Conservation (phyloP, 2,888 invertebrate genomes). For the Unio pictorum region DNA sequence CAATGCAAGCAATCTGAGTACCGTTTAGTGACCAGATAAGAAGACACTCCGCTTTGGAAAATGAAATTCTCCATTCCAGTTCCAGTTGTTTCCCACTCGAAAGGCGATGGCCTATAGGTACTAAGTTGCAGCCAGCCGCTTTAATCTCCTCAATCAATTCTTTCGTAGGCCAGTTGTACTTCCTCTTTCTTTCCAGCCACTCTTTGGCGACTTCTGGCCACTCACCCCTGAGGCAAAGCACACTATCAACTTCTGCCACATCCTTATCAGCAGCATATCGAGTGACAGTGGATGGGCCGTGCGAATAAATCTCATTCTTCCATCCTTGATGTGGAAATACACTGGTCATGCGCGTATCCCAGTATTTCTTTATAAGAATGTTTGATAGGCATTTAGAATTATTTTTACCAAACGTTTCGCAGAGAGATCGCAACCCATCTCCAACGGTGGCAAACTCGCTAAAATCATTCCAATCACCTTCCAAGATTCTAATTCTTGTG, state of each 20-base stretch:
- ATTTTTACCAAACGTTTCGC: neutral
- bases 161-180: conserved; percentile 1
- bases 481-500: neutral
- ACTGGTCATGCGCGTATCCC: neutral
- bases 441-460: neutral
- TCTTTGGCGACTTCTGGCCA: conserved; percentile 3
- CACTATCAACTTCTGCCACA: neutral
- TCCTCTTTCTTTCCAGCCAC: conserved; percentile 3
- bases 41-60: conserved; percentile 1
- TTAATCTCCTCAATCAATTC: neutral
- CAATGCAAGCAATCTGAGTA: neutral
- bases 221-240: conserved; percentile 1
- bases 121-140: conserved; percentile 1
- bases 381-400: conserved; percentile 1
- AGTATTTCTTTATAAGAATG: neutral
- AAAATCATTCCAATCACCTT: neutral
- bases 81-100: conserved; percentile 3
- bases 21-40: conserved; percentile 4
- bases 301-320: neutral
- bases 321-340: neutral
- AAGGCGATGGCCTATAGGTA: conserved; percentile 5
- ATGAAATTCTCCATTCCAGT: conserved; percentile 7
- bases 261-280: neutral
- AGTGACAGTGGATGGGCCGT: neutral
- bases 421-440: conserved; percentile 3